Percentiles rank a stretch among this genome's conserved stretches.
Conservation (phyloP, 2,797 vertebrate species). For the Phylloscopus collybita region DNA sequence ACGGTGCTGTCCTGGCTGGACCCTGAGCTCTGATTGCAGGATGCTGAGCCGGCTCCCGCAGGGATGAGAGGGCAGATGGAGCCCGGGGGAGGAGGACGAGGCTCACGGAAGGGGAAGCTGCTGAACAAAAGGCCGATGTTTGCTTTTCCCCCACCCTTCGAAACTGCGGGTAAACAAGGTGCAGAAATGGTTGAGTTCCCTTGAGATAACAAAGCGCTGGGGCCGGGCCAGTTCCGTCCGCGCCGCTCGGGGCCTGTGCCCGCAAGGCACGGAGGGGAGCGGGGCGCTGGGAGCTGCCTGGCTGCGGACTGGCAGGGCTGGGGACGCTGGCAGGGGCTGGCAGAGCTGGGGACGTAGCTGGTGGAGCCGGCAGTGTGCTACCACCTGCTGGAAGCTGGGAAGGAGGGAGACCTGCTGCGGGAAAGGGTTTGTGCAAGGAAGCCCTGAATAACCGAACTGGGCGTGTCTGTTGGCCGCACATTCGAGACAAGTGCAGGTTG, state of each 20-base stretch:
- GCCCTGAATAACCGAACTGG: background rate
- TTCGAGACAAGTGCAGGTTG: background rate
- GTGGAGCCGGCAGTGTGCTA: background rate
- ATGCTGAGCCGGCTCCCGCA: accelerated
- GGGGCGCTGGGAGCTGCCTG: background rate
- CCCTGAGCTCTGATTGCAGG: no score
- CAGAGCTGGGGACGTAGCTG: background rate
- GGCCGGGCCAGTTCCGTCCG: background rate
- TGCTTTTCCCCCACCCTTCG: slow-evolving; percentile 23
- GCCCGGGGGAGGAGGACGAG: background rate
- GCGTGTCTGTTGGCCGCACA: background rate
- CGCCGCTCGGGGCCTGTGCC: background rate
- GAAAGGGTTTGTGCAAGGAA: background rate
- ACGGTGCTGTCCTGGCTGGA: accelerated
- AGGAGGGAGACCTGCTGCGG: background rate
- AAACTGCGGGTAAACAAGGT: slow-evolving; percentile 26
- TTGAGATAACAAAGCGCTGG: background rate
- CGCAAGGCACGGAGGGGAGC: background rate
- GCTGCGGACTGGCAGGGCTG: background rate
- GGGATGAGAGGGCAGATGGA: background rate
- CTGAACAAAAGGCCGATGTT: slow-evolving; percentile 51
- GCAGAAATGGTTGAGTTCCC: slow-evolving; percentile 23
- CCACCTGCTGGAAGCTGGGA: slow-evolving; percentile 45
- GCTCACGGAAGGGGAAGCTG: background rate
- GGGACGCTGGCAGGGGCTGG: background rate